phyloP scores from a whole-genome alignment of 2,797 vertebrate genomes.

The Gephyroberyx darwinii region DNA sequence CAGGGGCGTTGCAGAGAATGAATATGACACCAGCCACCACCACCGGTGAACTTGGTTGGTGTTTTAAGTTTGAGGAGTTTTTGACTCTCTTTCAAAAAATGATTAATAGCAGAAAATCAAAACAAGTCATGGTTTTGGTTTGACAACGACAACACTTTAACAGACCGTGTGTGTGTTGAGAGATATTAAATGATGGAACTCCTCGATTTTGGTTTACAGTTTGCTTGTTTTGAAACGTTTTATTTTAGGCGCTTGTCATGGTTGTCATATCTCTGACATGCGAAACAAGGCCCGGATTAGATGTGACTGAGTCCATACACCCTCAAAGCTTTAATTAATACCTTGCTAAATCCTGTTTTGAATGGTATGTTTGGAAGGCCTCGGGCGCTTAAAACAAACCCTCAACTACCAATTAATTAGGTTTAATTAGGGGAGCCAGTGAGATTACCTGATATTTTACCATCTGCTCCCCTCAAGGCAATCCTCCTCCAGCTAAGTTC shows the following conservation, averaged over 20 bases:
- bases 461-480: conserved; percentile 69
- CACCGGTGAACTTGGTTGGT: too few species aligned
- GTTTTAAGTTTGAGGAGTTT: too few species aligned
- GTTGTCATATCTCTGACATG: conserved; percentile 33
- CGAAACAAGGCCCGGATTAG: conserved; percentile 44
- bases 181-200: background rate
- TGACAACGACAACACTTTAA: too few species aligned
- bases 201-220: background rate
- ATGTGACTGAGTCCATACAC: conserved; percentile 39
- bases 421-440: conserved; percentile 71
- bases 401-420: conserved; percentile 73
- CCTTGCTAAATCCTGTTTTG: conserved; percentile 50
- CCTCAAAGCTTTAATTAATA: conserved; percentile 57
- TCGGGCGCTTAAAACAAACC: conserved; percentile 58
- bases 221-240: conserved; percentile 12
- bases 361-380: conserved; percentile 60
- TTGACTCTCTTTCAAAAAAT: too few species aligned
- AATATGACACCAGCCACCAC: too few species aligned
- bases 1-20: too few species aligned
- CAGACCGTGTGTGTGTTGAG: too few species aligned
- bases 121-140: too few species aligned
- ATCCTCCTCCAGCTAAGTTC: conserved; percentile 48
- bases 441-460: conserved; percentile 58
- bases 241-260: conserved; percentile 28
- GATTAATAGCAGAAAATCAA: too few species aligned